phyloP scores from a whole-genome alignment of 2,113 vertebrate genomes.

The Jacana jacana region DNA sequence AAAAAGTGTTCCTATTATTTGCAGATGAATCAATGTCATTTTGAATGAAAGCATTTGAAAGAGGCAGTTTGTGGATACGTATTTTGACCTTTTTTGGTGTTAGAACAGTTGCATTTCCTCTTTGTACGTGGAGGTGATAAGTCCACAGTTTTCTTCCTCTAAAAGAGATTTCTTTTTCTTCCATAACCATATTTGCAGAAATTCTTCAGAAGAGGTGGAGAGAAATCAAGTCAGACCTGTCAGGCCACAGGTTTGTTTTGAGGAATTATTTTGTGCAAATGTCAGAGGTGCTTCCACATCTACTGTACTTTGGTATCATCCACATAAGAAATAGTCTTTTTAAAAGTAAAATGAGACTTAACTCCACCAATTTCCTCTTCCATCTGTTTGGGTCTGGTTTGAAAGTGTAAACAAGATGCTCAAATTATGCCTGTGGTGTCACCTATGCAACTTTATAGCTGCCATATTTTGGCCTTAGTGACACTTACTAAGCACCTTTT shows the following conservation, averaged over 20 bases:
- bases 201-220: accelerated
- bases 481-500: neutral
- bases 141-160: neutral
- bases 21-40: neutral
- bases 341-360: neutral
- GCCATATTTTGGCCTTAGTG: neutral
- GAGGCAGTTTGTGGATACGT: neutral
- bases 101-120: neutral
- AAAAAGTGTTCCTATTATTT: neutral
- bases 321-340: neutral
- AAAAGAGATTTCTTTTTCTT: neutral
- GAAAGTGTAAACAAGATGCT: neutral
- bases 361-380: neutral
- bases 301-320: neutral
- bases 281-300: neutral
- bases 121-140: neutral
- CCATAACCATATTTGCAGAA: neutral
- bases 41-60: neutral
- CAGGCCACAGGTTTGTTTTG: neutral
- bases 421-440: neutral
- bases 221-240: neutral
- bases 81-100: neutral
- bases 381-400: neutral
- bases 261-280: neutral
- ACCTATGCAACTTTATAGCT: neutral